These are phyloP conservation scores for Phylloscopus collybita DNA, from an alignment of 2,797 vertebrate species.

Conservation along the genomic window DNA sequence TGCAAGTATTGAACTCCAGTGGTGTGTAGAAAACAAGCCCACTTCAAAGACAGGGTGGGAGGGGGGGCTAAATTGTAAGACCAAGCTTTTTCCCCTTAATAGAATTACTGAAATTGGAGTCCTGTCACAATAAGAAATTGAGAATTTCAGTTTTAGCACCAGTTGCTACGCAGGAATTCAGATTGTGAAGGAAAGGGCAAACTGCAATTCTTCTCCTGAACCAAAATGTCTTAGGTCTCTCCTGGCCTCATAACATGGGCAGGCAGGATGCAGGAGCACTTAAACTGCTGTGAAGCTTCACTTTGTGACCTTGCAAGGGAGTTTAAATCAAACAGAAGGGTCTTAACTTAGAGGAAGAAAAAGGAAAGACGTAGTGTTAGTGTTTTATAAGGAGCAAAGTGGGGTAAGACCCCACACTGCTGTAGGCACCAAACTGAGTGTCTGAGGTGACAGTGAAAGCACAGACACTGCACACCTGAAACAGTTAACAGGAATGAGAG, in stretches of 20 bases:
- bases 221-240: not conserved
- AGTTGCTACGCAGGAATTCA: not conserved
- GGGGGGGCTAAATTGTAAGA: accelerated
- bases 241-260: not conserved
- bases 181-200: not conserved
- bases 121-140: not conserved
- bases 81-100: not conserved
- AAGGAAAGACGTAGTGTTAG: not conserved
- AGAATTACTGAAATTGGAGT: not conserved
- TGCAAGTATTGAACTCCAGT: not conserved
- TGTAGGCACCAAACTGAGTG: not conserved
- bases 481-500: not conserved
- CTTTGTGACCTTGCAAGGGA: not conserved
- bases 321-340: not conserved
- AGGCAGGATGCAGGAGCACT: not conserved
- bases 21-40: not conserved
- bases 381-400: not conserved
- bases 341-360: not conserved
- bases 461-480: not conserved
- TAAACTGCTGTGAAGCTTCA: not conserved
- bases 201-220: not conserved
- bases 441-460: not conserved
- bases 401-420: not conserved
- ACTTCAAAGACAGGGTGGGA: not conserved
- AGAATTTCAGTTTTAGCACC: not conserved